These are phyloP conservation scores for Peromyscus californicus DNA, from an alignment of 2,113 vertebrate genomes.

Conservation along the genomic window DNA sequence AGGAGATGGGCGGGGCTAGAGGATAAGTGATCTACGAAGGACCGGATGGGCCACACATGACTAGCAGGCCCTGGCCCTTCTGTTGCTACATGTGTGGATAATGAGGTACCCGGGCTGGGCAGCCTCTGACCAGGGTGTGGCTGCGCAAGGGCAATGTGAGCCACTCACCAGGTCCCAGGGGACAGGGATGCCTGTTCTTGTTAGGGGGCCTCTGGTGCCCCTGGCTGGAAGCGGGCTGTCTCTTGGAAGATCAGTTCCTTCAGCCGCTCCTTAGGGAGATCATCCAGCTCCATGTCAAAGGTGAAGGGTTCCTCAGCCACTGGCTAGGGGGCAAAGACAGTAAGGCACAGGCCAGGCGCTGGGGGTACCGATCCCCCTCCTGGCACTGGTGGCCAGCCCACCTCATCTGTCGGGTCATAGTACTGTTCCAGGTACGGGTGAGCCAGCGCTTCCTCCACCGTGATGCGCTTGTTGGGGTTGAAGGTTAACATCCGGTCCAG, in stretches of 20 bases:
- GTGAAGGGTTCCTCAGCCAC: constrained; percentile 95
- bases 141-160: not conserved
- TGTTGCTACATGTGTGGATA: not conserved
- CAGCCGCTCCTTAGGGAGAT: constrained; percentile 94
- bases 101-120: not conserved
- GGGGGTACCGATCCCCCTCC: not conserved
- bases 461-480: constrained; percentile 95
- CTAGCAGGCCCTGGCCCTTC: not conserved
- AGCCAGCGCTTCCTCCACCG: constrained; percentile 93
- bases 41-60: not conserved
- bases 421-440: constrained; percentile 96
- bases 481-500: constrained; percentile 95
- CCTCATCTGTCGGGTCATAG: constrained; percentile 95
- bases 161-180: constrained; percentile 68
- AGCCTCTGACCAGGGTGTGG: not conserved
- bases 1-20: not conserved
- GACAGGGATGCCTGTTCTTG: not conserved
- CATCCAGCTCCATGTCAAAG: constrained; percentile 94
- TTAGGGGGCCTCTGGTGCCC: constrained; percentile 84
- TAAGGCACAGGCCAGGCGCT: constrained; percentile 69
- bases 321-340: constrained; percentile 84
- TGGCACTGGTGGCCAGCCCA: constrained; percentile 66
- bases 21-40: not conserved
- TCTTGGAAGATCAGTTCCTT: constrained; percentile 95
- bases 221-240: constrained; percentile 93